A percentile compares a stretch with the other conserved stretches of the same genome.
These are phyloP conservation scores for Tachysurus fulvidraco DNA, from an alignment of 2,113 vertebrate species.

Conservation along the genomic window DNA sequence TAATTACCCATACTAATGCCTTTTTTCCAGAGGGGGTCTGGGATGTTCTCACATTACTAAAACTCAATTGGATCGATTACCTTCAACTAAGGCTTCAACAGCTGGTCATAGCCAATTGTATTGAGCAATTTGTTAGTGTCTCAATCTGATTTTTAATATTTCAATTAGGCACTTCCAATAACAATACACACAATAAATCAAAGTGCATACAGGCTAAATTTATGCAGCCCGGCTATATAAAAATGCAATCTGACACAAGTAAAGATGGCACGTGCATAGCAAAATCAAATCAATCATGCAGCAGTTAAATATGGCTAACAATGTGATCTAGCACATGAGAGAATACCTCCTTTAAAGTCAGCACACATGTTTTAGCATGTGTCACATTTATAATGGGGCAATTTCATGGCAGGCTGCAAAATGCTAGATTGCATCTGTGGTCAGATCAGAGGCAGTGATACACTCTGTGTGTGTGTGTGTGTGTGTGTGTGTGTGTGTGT, in stretches of 20 bases:
- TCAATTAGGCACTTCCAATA: slow-evolving; percentile 10
- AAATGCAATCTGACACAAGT: background rate
- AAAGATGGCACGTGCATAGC: background rate
- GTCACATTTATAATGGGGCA: slow-evolving; percentile 38
- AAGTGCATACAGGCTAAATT: background rate
- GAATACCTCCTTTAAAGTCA: background rate
- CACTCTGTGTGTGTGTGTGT: slow-evolving; percentile 32
- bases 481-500: slow-evolving; percentile 30
- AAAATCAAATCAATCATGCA: slow-evolving; percentile 10
- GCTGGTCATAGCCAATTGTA: slow-evolving; percentile 27
- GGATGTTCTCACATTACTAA: slow-evolving; percentile 30
- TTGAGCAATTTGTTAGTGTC: slow-evolving; percentile 25
- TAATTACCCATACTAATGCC: slow-evolving; percentile 42
- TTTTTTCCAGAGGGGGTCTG: slow-evolving; percentile 14
- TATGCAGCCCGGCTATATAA: slow-evolving; percentile 3
- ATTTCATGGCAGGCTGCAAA: slow-evolving; percentile 41
- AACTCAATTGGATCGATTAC: slow-evolving; percentile 28
- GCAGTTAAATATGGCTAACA: slow-evolving; percentile 13
- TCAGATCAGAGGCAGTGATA: slow-evolving; percentile 35
- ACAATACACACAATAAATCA: slow-evolving; percentile 19
- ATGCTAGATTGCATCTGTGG: slow-evolving; percentile 45
- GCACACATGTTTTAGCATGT: slow-evolving; percentile 39
- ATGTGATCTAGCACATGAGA: background rate
- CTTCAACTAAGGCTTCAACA: slow-evolving; percentile 23
- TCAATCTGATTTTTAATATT: slow-evolving; percentile 19